Base-by-base conservation (phyloP, 1,140 invertebrate genomes). In the Mya arenaria region DNA sequence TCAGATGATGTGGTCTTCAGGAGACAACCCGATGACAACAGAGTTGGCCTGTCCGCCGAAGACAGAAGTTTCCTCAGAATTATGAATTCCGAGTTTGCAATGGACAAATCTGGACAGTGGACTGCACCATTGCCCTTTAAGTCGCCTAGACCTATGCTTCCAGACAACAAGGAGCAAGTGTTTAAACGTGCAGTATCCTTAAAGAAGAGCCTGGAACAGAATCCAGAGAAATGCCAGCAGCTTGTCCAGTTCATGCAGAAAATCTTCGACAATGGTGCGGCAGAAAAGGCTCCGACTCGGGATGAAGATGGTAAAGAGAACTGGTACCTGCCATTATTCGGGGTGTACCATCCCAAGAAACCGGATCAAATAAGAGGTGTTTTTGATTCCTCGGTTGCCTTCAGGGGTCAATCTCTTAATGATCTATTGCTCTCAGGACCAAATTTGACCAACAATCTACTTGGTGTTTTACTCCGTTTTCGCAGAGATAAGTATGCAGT, bases 381-480 rank as follows among this genome's bases (percentile, higher is more conserved):
- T 1, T 85, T 85, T 63, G 83, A 85, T 41, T 75, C 83, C 4
- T 58, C 69, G 1, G 58, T 39, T 17, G 44, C 39, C 39, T 81
- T 62, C 30, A 25, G 79, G 15, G 88, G 83, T 19, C 60, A 78
- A 23, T 90, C 89, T n/a, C 66, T 90, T 0, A 90, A 90, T 65
- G 34, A 77, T 17, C 30, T 71, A 10, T 58, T 89, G 17, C 28
- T 84, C 13, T n/a, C 60, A 10, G 89, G 86, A 15, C 92, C 93
- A n/a, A 88, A 89, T 66, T 44, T 94, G 0, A 92, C 93, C 85
- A 88, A 55, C 52, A 82, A 55, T 36, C 48, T 87, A 19, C 34
- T 82, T 15, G 85, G 79, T 5, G 68, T 88, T 13, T 65, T 89
- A 0, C 23, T 87, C 4, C 72, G 82, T 19, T 89, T 88, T 44